These are phyloP conservation scores for Leptarthrus brevirostris DNA, from an alignment of 2,888 invertebrate species.

Conservation along the genomic window DNA sequence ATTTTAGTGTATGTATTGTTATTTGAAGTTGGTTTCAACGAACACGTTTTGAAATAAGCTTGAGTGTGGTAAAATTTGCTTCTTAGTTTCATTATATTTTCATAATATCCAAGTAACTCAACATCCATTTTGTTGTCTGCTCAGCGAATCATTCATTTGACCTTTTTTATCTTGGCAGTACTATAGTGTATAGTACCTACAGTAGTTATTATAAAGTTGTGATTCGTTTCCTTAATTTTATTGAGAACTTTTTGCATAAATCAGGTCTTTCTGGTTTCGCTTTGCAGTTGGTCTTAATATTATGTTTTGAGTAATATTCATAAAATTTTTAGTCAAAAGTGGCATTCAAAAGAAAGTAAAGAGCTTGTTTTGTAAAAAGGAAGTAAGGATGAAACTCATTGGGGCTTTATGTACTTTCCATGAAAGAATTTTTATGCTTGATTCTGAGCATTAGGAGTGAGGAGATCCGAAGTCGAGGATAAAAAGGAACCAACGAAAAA, in stretches of 20 bases:
- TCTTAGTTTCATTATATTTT: no score
- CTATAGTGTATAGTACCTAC: no score
- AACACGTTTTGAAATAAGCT: no score
- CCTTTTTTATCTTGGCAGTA: no score
- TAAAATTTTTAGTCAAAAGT: conserved; percentile 8
- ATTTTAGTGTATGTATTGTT: no score
- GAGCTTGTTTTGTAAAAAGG: conserved; percentile 7
- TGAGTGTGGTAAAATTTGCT: no score
- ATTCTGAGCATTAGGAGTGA: neutral
- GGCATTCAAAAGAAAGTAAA: conserved; percentile 26
- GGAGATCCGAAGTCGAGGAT: neutral
- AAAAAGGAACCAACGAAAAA: neutral
- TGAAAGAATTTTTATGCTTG: conserved; percentile 27
- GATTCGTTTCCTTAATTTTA: conserved; percentile 22
- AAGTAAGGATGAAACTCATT: conserved; percentile 20
- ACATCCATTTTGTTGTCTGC: no score
- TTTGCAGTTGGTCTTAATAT: neutral
- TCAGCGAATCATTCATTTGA: no score
- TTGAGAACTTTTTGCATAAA: conserved; percentile 21
- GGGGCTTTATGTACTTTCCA: conserved; percentile 35
- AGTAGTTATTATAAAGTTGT: no score
- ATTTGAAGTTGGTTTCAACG: no score
- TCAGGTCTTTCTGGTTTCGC: neutral
- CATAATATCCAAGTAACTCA: no score
- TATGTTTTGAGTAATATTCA: conserved; percentile 26